phyloP scores from a whole-genome alignment of 2,113 vertebrate genomes.

The Fregetta grallaria region DNA sequence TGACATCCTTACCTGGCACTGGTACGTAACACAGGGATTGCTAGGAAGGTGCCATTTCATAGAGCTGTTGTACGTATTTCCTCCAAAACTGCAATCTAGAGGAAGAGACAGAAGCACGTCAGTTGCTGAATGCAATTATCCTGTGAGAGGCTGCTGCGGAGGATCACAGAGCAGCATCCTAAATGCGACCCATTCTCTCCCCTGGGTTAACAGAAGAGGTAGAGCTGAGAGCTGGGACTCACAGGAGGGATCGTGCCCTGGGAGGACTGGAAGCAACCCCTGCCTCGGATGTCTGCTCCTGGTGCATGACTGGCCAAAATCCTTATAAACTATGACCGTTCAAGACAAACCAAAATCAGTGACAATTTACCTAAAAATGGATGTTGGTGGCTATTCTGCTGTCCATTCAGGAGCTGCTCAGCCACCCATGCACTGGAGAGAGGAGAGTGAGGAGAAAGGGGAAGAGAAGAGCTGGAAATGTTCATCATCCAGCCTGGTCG shows the following conservation, averaged over 20 bases:
- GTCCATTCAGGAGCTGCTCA: background rate
- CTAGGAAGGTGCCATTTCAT: constrained; percentile 83
- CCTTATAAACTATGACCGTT: background rate
- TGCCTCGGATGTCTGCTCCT: background rate
- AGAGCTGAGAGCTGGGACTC: background rate
- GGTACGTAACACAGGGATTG: constrained; percentile 83
- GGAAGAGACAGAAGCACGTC: background rate
- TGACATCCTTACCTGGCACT: constrained; percentile 86
- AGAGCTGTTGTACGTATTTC: constrained; percentile 89
- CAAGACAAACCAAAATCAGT: background rate
- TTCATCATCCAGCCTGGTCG: background rate
- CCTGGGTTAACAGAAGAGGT: background rate
- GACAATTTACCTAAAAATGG: background rate
- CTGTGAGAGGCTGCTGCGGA: background rate
- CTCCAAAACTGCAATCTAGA: constrained; percentile 87
- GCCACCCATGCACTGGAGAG: background rate
- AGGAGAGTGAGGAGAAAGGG: background rate
- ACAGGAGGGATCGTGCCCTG: accelerated
- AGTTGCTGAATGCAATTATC: background rate
- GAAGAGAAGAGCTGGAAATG: background rate
- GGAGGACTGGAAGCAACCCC: background rate
- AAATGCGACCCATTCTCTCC: background rate
- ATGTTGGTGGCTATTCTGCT: background rate
- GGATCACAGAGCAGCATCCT: background rate
- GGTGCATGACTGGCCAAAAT: background rate